These are phyloP conservation scores for Chondrilla cf. caribensis DNA, from an alignment of 37 sponge, comb jelly and placozoan species.

Conservation along the genomic window DNA sequence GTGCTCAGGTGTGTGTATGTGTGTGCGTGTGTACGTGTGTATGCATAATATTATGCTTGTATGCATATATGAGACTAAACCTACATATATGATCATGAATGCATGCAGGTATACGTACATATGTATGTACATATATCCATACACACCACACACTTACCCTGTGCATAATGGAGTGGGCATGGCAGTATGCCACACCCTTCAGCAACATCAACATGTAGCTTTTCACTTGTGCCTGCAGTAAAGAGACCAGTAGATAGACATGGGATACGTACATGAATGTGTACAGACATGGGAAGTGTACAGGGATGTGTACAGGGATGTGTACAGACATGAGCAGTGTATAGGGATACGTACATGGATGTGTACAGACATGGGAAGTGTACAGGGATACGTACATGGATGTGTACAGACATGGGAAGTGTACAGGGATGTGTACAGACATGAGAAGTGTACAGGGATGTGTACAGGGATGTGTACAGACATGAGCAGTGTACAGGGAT, in stretches of 20 bases:
- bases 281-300: neutral
- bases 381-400: neutral
- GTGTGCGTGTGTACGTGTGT: too few species aligned
- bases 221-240: constrained; percentile 88
- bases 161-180: constrained; percentile 92
- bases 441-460: too few species aligned
- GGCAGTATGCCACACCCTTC: constrained; percentile 94
- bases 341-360: neutral
- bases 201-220: constrained; percentile 97
- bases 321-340: neutral
- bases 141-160: constrained; percentile 50
- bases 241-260: neutral
- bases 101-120: neutral
- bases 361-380: neutral
- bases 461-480: neutral
- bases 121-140: neutral
- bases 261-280: neutral
- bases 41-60: too few species aligned
- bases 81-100: neutral
- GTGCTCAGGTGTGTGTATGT: too few species aligned
- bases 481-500: neutral
- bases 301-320: neutral
- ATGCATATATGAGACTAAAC: too few species aligned
- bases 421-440: neutral
- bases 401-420: neutral